These are phyloP conservation scores for Ecdyonurus torrentis DNA, from an alignment of 2,888 invertebrate genomes.

Conservation along the genomic window DNA sequence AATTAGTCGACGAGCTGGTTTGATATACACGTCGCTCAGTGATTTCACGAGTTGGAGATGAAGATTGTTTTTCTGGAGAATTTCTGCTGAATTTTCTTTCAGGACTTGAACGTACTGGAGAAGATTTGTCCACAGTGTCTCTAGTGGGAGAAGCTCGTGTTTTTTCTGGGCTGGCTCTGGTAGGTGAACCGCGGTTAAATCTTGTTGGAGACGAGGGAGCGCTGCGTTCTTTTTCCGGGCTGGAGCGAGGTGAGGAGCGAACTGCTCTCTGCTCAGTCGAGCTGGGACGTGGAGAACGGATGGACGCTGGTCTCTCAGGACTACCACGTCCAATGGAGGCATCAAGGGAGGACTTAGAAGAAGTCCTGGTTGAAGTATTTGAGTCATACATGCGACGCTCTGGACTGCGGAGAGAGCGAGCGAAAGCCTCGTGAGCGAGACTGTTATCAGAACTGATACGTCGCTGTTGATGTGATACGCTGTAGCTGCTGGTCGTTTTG, in stretches of 20 bases:
- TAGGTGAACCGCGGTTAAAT: constrained; percentile 13
- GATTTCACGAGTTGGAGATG: not conserved
- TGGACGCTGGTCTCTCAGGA: constrained; percentile 9
- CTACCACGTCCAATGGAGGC: constrained; percentile 9
- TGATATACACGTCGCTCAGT: not conserved
- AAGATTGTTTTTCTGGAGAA: not conserved
- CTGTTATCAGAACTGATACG: constrained; percentile 44
- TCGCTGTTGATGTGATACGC: constrained; percentile 24
- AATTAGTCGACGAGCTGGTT: too few relatives aligned
- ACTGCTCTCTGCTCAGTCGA: constrained; percentile 20
- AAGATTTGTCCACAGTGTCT: not conserved
- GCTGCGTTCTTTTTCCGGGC: constrained; percentile 21
- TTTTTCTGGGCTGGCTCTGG: constrained; percentile 12
- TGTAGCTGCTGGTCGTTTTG: constrained; percentile 12
- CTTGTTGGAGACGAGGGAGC: constrained; percentile 18
- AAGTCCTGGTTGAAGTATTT: constrained; percentile 16
- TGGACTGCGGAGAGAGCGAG: constrained; percentile 45
- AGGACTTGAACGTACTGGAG: constrained; percentile 12
- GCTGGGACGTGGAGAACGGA: constrained; percentile 32
- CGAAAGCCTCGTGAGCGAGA: constrained; percentile 60
- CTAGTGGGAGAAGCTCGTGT: not conserved
- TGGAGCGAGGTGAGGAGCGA: constrained; percentile 32
- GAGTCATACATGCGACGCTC: constrained; percentile 26
- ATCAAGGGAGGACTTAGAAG: constrained; percentile 21
- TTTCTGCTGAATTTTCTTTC: constrained; percentile 9